Percentiles rank a stretch among this genome's conserved stretches.
Conservation (phyloP, 1,140 invertebrate genomes). For the Armadillidium nasatum region DNA sequence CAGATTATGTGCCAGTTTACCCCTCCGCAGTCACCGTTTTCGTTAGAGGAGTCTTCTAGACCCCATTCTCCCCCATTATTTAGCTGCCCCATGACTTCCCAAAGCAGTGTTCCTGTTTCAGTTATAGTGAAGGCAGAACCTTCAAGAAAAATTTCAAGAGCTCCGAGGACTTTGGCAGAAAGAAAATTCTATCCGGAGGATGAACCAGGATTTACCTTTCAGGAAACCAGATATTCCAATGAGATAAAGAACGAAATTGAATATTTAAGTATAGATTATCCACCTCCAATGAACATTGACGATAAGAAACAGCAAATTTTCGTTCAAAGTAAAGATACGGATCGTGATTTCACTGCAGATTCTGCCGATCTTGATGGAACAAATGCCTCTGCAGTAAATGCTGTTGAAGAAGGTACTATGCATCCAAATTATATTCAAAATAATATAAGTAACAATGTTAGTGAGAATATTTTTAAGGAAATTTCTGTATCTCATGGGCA, state of each 20-base stretch:
- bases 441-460: slow-evolving; percentile 4
- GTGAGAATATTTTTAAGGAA: slow-evolving; percentile 12
- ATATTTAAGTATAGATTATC: background rate
- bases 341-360: background rate
- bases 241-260: background rate
- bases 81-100: background rate
- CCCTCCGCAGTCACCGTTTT: background rate
- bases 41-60: too few species aligned
- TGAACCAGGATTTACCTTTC: too few species aligned
- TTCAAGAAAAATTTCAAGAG: background rate
- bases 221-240: background rate
- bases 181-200: slow-evolving; percentile 34
- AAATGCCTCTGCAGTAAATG: background rate
- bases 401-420: background rate
- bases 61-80: background rate
- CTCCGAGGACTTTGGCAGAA: slow-evolving; percentile 35
- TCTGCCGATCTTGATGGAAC: background rate
- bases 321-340: background rate
- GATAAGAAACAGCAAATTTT: slow-evolving; percentile 17
- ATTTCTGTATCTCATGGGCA: background rate
- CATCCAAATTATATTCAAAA: background rate
- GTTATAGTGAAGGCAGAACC: slow-evolving; percentile 41
- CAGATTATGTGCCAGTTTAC: slow-evolving; percentile 7
- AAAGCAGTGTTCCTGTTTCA: slow-evolving; percentile 33
- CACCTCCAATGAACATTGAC: background rate